Evolutionary conservation across 1,140 invertebrate genomes (phyloP).

Genomic region (Lepeophtheirus salmonis): DNA sequence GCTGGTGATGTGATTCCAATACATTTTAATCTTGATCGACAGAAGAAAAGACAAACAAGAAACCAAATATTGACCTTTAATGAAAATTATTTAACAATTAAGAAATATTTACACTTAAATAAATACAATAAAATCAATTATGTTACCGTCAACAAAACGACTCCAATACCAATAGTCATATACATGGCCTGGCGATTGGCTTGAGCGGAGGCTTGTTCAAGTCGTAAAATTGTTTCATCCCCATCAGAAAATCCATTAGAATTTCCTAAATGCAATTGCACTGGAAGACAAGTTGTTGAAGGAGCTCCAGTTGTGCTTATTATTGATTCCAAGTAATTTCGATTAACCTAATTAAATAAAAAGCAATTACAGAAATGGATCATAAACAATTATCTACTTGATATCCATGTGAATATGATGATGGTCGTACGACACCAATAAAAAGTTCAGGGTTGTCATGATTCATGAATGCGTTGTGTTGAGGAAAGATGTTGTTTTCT

Average conservation of each 20-base stretch:
- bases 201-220: constrained; percentile 3
- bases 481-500: constrained; percentile 13
- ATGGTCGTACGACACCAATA: constrained; percentile 3
- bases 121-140: background rate
- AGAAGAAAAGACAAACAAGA: constrained; percentile 13
- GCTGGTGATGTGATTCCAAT: background rate
- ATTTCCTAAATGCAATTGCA: background rate
- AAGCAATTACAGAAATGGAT: no score
- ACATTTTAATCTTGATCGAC: constrained; percentile 9
- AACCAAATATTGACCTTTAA: constrained; percentile 16
- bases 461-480: constrained; percentile 9
- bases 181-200: constrained; percentile 12
- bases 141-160: background rate
- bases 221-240: background rate
- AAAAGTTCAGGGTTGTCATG: constrained; percentile 9
- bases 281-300: constrained; percentile 3
- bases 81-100: background rate
- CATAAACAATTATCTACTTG: no score
- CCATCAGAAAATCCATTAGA: background rate
- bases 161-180: constrained; percentile 3
- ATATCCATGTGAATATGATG: constrained; percentile 9
- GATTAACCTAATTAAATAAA: no score
- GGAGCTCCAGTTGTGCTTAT: background rate
- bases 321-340: constrained; percentile 5
- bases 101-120: no score